A percentile compares a stretch with the other conserved stretches of the same genome.
These are phyloP conservation scores for Hybognathus amarus DNA, from an alignment of 2,797 vertebrate species.

Conservation along the genomic window DNA sequence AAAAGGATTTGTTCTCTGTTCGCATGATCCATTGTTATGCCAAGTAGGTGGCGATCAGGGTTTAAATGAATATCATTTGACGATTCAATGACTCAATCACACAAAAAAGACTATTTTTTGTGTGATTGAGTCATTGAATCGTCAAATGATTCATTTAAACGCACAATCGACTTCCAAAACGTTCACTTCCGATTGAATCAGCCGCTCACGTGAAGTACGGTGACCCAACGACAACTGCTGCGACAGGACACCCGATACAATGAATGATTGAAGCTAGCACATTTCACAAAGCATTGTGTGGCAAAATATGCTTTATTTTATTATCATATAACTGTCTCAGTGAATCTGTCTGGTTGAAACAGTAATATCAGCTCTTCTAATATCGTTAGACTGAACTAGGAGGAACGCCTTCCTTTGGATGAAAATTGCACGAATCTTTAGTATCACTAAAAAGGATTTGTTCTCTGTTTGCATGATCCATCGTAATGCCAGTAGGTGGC, in stretches of 20 bases:
- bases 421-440: background rate
- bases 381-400: background rate
- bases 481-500: slow-evolving; percentile 10
- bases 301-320: background rate
- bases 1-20: background rate
- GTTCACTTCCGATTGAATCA: slow-evolving; percentile 42
- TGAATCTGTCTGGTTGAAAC: background rate
- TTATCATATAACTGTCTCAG: background rate
- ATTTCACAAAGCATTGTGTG: background rate
- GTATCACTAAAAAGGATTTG: background rate
- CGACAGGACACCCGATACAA: background rate
- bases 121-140: background rate
- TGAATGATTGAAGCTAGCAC: no score
- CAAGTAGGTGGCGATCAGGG: slow-evolving; percentile 12
- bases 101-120: no score
- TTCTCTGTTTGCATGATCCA: background rate
- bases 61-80: no score
- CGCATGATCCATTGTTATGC: background rate
- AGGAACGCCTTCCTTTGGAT: background rate
- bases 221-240: slow-evolving; percentile 11
- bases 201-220: slow-evolving; percentile 51
- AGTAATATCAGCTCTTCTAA: background rate
- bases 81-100: no score
- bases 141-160: background rate
- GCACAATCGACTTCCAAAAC: no score